Evolutionary conservation across 2,113 vertebrate genomes (phyloP).

Genomic region (Heterochromis multidens): DNA sequence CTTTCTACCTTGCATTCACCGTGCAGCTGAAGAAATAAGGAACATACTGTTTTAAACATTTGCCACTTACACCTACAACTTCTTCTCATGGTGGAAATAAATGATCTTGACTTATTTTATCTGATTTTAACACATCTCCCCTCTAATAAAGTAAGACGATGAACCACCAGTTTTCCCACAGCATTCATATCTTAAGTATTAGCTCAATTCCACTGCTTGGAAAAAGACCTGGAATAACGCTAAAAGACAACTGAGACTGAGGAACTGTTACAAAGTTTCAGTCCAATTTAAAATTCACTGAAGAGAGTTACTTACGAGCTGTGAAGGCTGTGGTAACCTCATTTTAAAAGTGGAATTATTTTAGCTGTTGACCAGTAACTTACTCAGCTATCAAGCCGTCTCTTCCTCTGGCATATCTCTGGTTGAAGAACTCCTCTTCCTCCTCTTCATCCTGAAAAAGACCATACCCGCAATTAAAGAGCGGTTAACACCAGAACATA

Average conservation of each 20-base stretch:
- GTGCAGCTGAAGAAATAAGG: constrained; percentile 20
- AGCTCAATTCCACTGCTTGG: not conserved
- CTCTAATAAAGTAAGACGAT: not conserved
- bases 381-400: constrained; percentile 98
- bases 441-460: constrained; percentile 91
- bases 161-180: not conserved
- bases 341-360: not conserved
- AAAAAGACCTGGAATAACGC: not conserved
- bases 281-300: not conserved
- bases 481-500: not conserved
- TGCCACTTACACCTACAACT: not conserved
- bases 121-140: not conserved
- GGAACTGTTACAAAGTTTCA: not conserved
- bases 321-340: constrained; percentile 4
- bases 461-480: not conserved
- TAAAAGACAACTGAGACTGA: not conserved
- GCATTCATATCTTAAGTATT: not conserved
- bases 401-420: constrained; percentile 94
- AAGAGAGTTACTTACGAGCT: not conserved
- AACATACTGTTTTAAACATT: not conserved
- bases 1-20: constrained; percentile 34
- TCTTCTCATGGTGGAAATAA: constrained; percentile 12
- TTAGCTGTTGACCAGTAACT: constrained; percentile 67
- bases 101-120: not conserved
- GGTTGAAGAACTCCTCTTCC: constrained; percentile 96